Conservation (phyloP, 2,113 vertebrate species). For the Microtus pennsylvanicus region DNA sequence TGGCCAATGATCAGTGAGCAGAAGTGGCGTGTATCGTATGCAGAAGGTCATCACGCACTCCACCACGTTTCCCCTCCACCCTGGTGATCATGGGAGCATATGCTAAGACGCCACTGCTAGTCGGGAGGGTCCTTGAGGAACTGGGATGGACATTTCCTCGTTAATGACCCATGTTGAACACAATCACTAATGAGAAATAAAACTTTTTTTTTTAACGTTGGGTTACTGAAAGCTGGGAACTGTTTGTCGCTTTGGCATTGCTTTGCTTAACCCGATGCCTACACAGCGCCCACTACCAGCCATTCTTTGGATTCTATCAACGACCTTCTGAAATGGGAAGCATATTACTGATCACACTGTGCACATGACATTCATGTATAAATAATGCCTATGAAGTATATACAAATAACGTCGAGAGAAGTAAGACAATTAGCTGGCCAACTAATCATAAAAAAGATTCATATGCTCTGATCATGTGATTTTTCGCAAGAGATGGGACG, state of each 20-base stretch:
- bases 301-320: background rate
- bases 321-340: background rate
- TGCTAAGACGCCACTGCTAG: too few species aligned
- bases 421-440: background rate
- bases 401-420: background rate
- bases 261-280: background rate
- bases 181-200: background rate
- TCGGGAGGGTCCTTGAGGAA: background rate
- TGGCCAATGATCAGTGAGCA: background rate
- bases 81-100: too few species aligned
- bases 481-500: background rate
- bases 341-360: too few species aligned
- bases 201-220: too few species aligned
- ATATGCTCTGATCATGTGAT: background rate
- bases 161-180: background rate
- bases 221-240: background rate
- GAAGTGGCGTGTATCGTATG: background rate
- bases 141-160: fast-evolving
- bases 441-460: background rate
- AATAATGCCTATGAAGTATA: background rate
- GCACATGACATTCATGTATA: background rate
- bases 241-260: background rate
- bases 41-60: background rate
- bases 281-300: background rate
- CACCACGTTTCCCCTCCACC: fast-evolving